These are phyloP conservation scores for Cotesia vestalis DNA, from an alignment of 1,140 invertebrate genomes.

Conservation along the genomic window DNA sequence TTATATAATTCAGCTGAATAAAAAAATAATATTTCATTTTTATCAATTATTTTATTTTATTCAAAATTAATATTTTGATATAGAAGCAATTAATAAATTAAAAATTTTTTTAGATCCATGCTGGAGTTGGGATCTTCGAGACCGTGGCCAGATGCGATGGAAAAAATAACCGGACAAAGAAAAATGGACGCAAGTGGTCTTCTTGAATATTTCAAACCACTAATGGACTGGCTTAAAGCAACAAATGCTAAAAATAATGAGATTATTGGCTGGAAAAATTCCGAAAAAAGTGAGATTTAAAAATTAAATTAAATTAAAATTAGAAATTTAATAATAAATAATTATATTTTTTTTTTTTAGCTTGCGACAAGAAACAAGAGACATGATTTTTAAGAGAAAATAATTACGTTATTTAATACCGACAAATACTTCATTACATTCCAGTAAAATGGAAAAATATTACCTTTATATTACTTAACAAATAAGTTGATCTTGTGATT, in stretches of 20 bases:
- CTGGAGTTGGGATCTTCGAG: conserved; percentile 80
- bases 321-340: no score
- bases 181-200: conserved; percentile 78
- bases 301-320: background rate
- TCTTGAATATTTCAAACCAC: conserved; percentile 79
- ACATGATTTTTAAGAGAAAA: background rate
- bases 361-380: no score
- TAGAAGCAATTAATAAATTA: background rate
- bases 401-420: background rate
- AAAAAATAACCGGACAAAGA: conserved; percentile 78
- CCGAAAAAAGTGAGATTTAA: conserved; percentile 36
- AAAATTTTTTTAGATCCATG: conserved; percentile 71
- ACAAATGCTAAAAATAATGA: conserved; percentile 78
- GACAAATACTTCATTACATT: no score
- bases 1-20: no score
- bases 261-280: conserved; percentile 77
- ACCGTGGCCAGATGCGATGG: conserved; percentile 84
- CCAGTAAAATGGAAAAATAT: no score
- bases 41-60: no score
- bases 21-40: no score
- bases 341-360: no score
- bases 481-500: background rate
- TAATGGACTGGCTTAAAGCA: conserved; percentile 77
- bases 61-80: background rate
- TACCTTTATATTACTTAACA: background rate